A percentile compares a stretch with the other conserved stretches of the same genome.
Evolutionary conservation across 2,888 invertebrate genomes (phyloP).

Genomic region (Ennomos erosarius): DNA sequence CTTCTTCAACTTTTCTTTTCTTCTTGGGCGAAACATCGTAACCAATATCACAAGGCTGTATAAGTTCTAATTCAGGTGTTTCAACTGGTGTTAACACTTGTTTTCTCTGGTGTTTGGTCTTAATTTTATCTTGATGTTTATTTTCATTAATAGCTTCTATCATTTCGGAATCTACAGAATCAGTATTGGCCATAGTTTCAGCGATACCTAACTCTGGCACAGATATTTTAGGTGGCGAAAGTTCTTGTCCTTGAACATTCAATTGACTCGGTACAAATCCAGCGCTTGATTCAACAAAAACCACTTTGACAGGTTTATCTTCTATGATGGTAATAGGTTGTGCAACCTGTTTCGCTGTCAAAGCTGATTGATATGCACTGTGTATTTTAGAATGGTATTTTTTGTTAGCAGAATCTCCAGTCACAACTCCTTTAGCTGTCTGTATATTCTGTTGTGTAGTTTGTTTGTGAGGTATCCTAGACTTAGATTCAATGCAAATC

Average conservation of each 20-base stretch:
- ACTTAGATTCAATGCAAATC: conserved; percentile 57
- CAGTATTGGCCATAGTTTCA: conserved; percentile 45
- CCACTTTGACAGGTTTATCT: conserved; percentile 79
- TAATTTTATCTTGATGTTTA: conserved; percentile 64
- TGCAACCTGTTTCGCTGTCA: conserved; percentile 72
- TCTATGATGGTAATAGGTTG: conserved; percentile 74
- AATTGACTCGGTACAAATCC: conserved; percentile 62
- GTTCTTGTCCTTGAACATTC: conserved; percentile 70
- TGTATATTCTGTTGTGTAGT: conserved; percentile 49
- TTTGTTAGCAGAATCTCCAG: conserved; percentile 61
- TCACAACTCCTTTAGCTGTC: conserved; percentile 46
- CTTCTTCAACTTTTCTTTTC: conserved; percentile 70
- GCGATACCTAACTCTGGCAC: conserved; percentile 45
- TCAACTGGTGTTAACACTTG: conserved; percentile 80
- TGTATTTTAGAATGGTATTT: conserved; percentile 74
- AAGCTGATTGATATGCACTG: conserved; percentile 72
- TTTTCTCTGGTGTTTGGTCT: conserved; percentile 79
- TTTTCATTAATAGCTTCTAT: conserved; percentile 57
- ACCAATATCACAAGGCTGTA: conserved; percentile 71
- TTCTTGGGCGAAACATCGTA: conserved; percentile 71
- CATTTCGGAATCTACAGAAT: conserved; percentile 67
- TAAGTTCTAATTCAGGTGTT: conserved; percentile 75
- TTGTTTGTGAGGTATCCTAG: conserved; percentile 58
- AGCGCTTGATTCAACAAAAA: conserved; percentile 66
- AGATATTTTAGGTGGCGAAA: conserved; percentile 64